Base-by-base conservation (phyloP, 2,113 vertebrate genomes). In the Myrmecobius fasciatus region DNA sequence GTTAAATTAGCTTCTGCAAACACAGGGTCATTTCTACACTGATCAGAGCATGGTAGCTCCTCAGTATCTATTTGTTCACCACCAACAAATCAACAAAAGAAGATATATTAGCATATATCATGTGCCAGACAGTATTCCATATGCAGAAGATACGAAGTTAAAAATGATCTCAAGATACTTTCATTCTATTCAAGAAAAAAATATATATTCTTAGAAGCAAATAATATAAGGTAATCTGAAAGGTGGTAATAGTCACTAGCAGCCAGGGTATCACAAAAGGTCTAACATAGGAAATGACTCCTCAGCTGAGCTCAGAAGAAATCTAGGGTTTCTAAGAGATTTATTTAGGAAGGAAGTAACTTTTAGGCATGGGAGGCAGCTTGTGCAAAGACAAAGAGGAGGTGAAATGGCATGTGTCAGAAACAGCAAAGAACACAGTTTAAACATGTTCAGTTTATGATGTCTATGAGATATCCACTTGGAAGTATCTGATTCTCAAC, bases 11-110 rank as follows among this genome's bases (percentile, higher is more conserved):
- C 17, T 95, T 24, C 53, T 96, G 93, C 25, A 26, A 92, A 94
- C 53, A 53, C 1, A 92, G 31, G 53, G 91, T 46, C 89, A 91
- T 91, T 60, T 91, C 51, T 94, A n/a, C 24, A 94, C 60, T 93
- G 46, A 2, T 91, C 93, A 97, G 52, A 4, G 24, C 91, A 97
- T 51, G 9, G 24, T n/a, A 95, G n/a, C 25, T 94, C 22, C 91
- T 75, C 7, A 48, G 91, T 25, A 90, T 89, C 8, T 36, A 90
- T 60, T 10, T 92, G 49, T 75, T 93, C 89, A 95, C 25, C 3
- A 83, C 83, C n/a, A 43, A 83, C 43, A 83, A 83, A 83, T 43
- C 20, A 43, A 43, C n/a, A 43, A 83, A 83, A 83, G 20, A 43
- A 6, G 20, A 83, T 43, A 43, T 43, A 83, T 43, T 43, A 75